Percentiles rank a stretch among this genome's conserved stretches.
Conservation (phyloP, 2,797 vertebrate genomes). For the Chelmon rostratus region DNA sequence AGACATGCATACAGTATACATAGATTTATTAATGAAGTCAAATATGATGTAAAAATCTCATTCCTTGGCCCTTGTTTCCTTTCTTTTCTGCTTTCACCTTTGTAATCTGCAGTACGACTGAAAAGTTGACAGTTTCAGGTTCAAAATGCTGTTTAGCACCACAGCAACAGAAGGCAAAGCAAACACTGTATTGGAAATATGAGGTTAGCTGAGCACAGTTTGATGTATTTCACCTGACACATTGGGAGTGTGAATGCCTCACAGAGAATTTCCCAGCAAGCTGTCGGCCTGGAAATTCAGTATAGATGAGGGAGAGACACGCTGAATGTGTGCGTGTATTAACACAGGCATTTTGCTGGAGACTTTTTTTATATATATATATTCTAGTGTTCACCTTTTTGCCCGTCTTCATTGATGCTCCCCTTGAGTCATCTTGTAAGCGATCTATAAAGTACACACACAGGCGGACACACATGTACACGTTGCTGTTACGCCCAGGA, state of each 20-base stretch:
- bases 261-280: constrained; percentile 40
- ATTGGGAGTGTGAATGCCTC: constrained; percentile 20
- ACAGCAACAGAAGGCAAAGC: constrained; percentile 35
- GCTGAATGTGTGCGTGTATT: constrained; percentile 11
- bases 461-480: constrained; percentile 3
- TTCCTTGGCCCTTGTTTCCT: background rate
- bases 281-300: constrained; percentile 49
- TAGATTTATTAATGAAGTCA: background rate
- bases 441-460: constrained; percentile 44
- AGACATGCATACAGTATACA: background rate
- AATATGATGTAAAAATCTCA: background rate
- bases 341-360: constrained; percentile 16
- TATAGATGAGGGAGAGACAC: constrained; percentile 33
- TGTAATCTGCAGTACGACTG: background rate
- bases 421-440: constrained; percentile 54
- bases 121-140: background rate
- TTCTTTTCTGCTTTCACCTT: constrained; percentile 15
- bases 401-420: constrained; percentile 39
- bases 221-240: constrained; percentile 52
- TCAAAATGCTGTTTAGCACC: constrained; percentile 18
- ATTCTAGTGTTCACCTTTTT: constrained; percentile 39
- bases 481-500: constrained; percentile 69
- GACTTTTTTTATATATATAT: constrained; percentile 15
- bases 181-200: constrained; percentile 36
- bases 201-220: constrained; percentile 39